Conservation (phyloP, 1,140 invertebrate species). For the Leptonema lineaticorne region DNA sequence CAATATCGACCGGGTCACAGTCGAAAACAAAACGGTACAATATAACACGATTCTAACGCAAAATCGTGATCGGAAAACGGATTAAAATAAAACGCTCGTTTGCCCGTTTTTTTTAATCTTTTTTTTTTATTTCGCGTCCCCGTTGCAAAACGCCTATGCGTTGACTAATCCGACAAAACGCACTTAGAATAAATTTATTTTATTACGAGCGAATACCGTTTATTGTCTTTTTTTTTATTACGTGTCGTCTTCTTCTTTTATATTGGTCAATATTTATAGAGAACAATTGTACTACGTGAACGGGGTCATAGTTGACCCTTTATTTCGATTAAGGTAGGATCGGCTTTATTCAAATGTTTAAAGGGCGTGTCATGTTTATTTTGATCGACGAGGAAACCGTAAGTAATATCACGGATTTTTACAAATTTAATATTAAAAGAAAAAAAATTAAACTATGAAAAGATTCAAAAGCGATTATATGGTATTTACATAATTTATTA, state of each 20-base stretch:
- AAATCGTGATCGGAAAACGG: neutral
- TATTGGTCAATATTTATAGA: neutral
- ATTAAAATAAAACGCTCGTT: neutral
- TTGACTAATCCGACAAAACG: slow-evolving; percentile 19
- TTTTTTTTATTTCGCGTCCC: neutral
- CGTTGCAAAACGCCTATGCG: slow-evolving; percentile 9
- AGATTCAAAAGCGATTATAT: too few relatives aligned
- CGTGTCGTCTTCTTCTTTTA: neutral
- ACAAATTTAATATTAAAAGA: too few relatives aligned
- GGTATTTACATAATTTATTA: too few relatives aligned
- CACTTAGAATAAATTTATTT: neutral
- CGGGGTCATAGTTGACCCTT: too few relatives aligned
- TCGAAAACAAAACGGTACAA: slow-evolving; percentile 20
- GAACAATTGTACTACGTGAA: neutral
- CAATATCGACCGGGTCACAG: slow-evolving; percentile 4
- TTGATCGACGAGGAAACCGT: too few relatives aligned
- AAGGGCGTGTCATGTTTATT: too few relatives aligned
- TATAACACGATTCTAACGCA: neutral
- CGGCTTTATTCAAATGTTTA: too few relatives aligned
- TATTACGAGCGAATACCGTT: neutral
- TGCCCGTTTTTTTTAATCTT: neutral
- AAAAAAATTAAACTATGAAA: too few relatives aligned
- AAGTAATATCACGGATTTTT: too few relatives aligned
- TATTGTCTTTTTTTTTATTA: neutral
- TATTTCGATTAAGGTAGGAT: too few relatives aligned